phyloP scores from a whole-genome alignment of 1,140 invertebrate species.

The Pseudachorutes palmiensis region DNA sequence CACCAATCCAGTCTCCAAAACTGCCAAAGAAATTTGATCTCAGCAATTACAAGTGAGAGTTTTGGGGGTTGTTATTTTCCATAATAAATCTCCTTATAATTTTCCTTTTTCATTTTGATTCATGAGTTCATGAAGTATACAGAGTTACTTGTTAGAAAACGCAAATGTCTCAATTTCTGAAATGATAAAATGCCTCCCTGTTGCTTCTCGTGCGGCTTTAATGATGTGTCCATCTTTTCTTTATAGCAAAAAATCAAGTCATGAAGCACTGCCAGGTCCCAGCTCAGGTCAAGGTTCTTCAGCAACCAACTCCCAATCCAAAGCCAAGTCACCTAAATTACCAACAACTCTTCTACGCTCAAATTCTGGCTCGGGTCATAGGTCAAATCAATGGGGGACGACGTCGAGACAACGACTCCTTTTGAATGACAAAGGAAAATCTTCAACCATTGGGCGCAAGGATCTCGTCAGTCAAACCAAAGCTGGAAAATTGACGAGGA shows the following conservation, averaged over 20 bases:
- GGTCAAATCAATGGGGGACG: constrained; percentile 16
- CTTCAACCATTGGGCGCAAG: constrained; percentile 22
- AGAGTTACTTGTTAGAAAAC: no score
- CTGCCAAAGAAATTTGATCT: constrained; percentile 36
- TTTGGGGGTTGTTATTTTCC: background rate
- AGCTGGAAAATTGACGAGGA: constrained; percentile 32
- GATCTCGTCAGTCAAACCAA: constrained; percentile 28
- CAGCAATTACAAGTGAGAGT: constrained; percentile 31
- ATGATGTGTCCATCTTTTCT: background rate
- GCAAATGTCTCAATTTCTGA: background rate
- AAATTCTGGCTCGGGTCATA: constrained; percentile 32
- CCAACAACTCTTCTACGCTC: constrained; percentile 23
- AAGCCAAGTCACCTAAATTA: constrained; percentile 29
- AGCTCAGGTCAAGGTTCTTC: constrained; percentile 16
- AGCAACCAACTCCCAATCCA: background rate
- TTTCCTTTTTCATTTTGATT: background rate
- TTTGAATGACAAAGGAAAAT: constrained; percentile 24
- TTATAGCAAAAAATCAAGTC: constrained; percentile 37
- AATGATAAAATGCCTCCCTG: background rate
- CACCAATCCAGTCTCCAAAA: constrained; percentile 30
- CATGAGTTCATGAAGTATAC: no score
- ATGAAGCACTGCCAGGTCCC: constrained; percentile 18
- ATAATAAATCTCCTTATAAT: background rate
- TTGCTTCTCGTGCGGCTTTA: background rate
- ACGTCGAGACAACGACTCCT: constrained; percentile 23